Conservation (phyloP, 2,797 vertebrate species). For the Galaxias olidus region DNA sequence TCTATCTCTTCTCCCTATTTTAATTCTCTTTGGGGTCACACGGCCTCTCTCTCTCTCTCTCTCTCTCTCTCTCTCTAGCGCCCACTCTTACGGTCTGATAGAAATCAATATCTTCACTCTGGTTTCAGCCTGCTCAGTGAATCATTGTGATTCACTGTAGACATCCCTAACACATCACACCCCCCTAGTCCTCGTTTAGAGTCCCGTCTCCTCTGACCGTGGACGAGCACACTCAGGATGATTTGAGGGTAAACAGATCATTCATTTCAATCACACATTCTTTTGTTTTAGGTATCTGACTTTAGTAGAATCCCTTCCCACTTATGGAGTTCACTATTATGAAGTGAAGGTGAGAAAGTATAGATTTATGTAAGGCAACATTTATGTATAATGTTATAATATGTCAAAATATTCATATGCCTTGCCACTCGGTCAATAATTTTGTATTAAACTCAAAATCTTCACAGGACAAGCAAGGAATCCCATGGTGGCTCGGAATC, state of each 20-base stretch:
- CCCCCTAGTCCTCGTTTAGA: background rate
- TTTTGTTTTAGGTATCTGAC: constrained; percentile 89
- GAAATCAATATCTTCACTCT: constrained; percentile 60
- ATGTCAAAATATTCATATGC: too few species aligned
- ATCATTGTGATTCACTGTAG: constrained; percentile 42
- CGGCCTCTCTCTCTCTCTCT: background rate
- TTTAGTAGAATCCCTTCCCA: constrained; percentile 92
- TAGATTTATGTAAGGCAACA: too few species aligned
- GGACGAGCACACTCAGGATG: constrained; percentile 22
- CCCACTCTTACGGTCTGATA: background rate
- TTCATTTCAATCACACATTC: constrained; percentile 31
- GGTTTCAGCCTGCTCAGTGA: constrained; percentile 34
- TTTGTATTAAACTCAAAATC: background rate
- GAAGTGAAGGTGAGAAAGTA: constrained; percentile 92
- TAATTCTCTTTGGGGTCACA: background rate
- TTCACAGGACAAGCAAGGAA: constrained; percentile 95
- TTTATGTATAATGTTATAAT: background rate
- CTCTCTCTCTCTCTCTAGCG: background rate
- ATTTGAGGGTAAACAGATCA: constrained; percentile 11
- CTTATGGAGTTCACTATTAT: constrained; percentile 97
- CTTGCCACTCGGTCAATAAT: too few species aligned
- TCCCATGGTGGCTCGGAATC: constrained; percentile 99
- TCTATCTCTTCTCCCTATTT: constrained; percentile 3
- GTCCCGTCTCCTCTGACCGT: constrained; percentile 3
- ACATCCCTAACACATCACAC: constrained; percentile 21